phyloP scores from a whole-genome alignment of 2,888 invertebrate genomes.

The Hemaris fuciformis region DNA sequence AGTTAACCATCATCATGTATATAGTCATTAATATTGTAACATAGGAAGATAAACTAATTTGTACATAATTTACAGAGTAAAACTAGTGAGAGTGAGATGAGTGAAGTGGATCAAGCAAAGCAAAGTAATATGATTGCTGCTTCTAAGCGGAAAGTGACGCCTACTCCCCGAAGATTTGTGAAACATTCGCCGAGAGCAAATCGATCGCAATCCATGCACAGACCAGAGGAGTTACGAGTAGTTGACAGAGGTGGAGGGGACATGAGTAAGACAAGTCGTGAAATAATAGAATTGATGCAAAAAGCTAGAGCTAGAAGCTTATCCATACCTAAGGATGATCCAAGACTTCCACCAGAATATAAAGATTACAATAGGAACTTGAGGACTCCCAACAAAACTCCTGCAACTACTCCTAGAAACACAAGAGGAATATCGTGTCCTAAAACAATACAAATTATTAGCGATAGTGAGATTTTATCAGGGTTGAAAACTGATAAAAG shows the following conservation, averaged over 20 bases:
- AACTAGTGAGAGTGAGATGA: conserved; percentile 82
- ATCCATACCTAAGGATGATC: conserved; percentile 77
- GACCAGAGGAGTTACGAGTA: conserved; percentile 59
- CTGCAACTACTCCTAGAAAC: conserved; percentile 53
- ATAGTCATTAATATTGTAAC: conserved; percentile 45
- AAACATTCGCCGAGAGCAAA: conserved; percentile 73
- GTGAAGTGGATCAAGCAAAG: conserved; percentile 66
- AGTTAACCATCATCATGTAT: conserved; percentile 40
- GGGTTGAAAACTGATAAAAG: conserved; percentile 69
- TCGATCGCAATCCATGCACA: conserved; percentile 81
- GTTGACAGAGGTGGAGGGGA: conserved; percentile 64
- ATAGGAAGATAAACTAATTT: conserved; percentile 58
- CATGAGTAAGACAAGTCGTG: conserved; percentile 73
- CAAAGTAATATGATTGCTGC: conserved; percentile 48
- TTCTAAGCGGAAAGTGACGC: conserved; percentile 63
- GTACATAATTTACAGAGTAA: conserved; percentile 71
- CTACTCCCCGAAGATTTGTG: conserved; percentile 68
- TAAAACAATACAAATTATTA: conserved; percentile 78
- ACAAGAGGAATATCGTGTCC: conserved; percentile 73
- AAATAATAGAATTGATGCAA: conserved; percentile 76
- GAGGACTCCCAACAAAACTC: conserved; percentile 79
- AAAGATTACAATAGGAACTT: conserved; percentile 67
- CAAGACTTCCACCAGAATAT: conserved; percentile 59
- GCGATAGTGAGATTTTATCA: conserved; percentile 76
- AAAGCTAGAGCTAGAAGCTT: conserved; percentile 74